Evolutionary conservation across 2,797 vertebrate species (phyloP).

Genomic region (Xiphorhynchus erythropygius): DNA sequence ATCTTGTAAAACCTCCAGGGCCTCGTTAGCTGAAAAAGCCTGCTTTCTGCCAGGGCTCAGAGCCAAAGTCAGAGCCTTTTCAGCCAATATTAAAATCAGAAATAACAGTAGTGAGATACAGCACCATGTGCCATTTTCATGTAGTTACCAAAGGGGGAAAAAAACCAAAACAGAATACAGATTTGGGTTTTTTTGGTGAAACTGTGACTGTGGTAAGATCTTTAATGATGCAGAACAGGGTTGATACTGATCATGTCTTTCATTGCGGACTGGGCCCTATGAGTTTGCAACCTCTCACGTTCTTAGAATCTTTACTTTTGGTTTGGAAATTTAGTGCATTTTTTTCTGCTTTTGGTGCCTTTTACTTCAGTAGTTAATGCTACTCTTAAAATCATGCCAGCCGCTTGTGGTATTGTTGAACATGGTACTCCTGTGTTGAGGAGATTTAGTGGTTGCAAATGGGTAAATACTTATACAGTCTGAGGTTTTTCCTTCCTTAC

Average conservation of each 20-base stretch:
- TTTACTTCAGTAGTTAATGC: background rate
- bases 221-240: background rate
- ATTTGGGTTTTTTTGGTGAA: slow-evolving; percentile 21
- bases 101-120: slow-evolving; percentile 46
- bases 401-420: background rate
- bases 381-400: background rate
- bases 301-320: background rate
- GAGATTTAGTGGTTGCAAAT: background rate
- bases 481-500: background rate
- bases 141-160: background rate
- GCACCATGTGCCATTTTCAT: slow-evolving; percentile 21
- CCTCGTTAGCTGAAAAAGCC: slow-evolving; percentile 59
- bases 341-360: background rate
- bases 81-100: slow-evolving; percentile 57
- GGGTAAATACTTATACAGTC: background rate
- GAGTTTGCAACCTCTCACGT: background rate
- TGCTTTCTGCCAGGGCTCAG: slow-evolving; percentile 54
- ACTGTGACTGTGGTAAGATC: background rate
- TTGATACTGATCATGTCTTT: background rate
- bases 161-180: background rate
- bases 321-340: background rate
- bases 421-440: background rate
- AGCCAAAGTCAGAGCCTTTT: slow-evolving; percentile 59
- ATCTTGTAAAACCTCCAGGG: slow-evolving; percentile 66
- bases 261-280: background rate